A percentile compares a stretch with the other conserved stretches of the same genome.
These are phyloP conservation scores for Psittacula echo DNA, from an alignment of 2,797 vertebrate genomes.

Conservation along the genomic window DNA sequence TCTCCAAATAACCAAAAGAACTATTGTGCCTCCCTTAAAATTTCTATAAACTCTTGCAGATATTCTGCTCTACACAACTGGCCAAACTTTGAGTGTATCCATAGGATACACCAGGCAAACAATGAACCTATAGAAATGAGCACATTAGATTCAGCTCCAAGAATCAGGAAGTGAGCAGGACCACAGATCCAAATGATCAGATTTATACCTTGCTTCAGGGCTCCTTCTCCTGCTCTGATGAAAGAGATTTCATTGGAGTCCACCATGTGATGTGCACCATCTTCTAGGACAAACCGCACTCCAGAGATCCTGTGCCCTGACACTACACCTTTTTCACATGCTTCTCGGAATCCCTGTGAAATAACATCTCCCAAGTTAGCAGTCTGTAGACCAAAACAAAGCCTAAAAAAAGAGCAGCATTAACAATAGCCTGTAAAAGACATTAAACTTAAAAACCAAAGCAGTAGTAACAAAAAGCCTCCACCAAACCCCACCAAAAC, in stretches of 20 bases:
- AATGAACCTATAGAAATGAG: not conserved
- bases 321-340: conserved; percentile 90
- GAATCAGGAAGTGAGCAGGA: not conserved
- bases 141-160: not conserved
- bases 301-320: conserved; percentile 92
- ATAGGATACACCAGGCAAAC: not conserved
- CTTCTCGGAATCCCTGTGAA: conserved; percentile 88
- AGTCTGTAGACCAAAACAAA: not conserved
- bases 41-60: accelerated
- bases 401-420: not conserved
- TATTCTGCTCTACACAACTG: not conserved
- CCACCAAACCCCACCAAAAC: not conserved
- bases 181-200: accelerated
- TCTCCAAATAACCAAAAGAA: not conserved
- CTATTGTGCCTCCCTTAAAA: not conserved
- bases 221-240: conserved; percentile 94
- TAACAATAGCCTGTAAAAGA: not conserved
- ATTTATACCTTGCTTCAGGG: conserved; percentile 89
- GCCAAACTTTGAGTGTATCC: accelerated
- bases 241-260: conserved; percentile 97
- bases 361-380: not conserved
- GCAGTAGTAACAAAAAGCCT: not conserved
- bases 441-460: not conserved
- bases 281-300: conserved; percentile 87
- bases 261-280: conserved; percentile 94